Base-by-base conservation (phyloP, 1,140 invertebrate genomes). In the Leptopilina boulardi region DNA sequence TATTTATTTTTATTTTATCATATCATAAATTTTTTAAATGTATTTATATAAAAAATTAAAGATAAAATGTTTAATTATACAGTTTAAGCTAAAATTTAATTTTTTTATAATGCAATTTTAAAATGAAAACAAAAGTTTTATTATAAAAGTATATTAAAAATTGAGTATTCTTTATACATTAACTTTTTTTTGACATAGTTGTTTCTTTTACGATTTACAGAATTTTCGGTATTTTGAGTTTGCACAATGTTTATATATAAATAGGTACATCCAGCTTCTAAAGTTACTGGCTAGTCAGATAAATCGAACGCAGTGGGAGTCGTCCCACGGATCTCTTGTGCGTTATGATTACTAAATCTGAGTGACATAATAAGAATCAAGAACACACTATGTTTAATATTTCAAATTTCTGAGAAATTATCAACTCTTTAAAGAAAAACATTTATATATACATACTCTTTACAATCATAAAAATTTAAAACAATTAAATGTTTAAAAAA, bases 231-330 rank as follows among this genome's bases (percentile, higher is more conserved):
- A 66, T 66, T 66, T 66, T 66, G 26, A 3, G 59, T 66, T 66
- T 30, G 59, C 59, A 66, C 30, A 66, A 66, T 66, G 21, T 15
- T 26, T 8, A 8, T 66, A n/a, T n/a, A 66, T 66, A 66, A 66
- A 66, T 66, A 66, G 59, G 56, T 15, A 13, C 42, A 18, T 51
- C 47, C 47, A 51, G 47, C 21, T 34, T 66, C 59, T 66, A 66
- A 66, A 34, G 59, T 66, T 66, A 66, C 59, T 8, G n/a, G 56
- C 26, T n/a, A 30, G 23, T n/a, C 59, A 66, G 59, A 66, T 30
- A 66, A 66, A 66, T 66, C 59, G 26, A 30, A 66, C 59, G n/a
- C 59, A 66, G 59, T 66, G 26, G 59, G 59, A 66, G 59, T 13
- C 59, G 13, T 66, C 26, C 59, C 59, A 66, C 26, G 26, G 21